A percentile compares a stretch with the other conserved stretches of the same genome.
phyloP scores from a whole-genome alignment of 1,140 invertebrate genomes.

The Maconellicoccus hirsutus region DNA sequence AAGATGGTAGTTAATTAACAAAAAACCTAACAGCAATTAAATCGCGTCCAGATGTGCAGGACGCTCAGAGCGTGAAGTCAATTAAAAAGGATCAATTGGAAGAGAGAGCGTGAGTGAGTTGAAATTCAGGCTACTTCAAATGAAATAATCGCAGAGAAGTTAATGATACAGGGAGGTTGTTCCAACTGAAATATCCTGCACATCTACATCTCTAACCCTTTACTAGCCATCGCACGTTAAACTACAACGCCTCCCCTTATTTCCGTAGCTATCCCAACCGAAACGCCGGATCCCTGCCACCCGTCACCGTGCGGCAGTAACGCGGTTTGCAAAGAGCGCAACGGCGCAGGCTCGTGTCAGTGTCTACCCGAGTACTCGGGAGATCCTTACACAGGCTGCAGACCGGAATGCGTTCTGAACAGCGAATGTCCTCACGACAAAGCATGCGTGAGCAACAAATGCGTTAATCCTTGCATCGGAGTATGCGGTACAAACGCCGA shows the following conservation, averaged over 20 bases:
- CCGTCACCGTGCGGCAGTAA: constrained; percentile 68
- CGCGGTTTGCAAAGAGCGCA: constrained; percentile 55
- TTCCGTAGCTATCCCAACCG: constrained; percentile 25
- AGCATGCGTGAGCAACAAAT: constrained; percentile 57
- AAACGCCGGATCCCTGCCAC: constrained; percentile 45
- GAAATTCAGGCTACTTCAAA: too few species aligned
- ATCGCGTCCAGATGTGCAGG: too few species aligned
- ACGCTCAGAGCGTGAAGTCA: too few species aligned
- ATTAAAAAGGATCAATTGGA: too few species aligned
- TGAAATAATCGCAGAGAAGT: too few species aligned
- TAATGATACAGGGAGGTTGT: too few species aligned
- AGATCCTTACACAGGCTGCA: constrained; percentile 56
- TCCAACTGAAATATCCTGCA: too few species aligned
- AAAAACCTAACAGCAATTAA: too few species aligned
- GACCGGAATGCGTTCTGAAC: constrained; percentile 52
- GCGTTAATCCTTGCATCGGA: constrained; percentile 54
- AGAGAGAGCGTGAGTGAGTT: too few species aligned
- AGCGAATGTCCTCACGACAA: constrained; percentile 56
- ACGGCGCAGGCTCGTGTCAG: constrained; percentile 53
- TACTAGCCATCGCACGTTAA: too few species aligned
- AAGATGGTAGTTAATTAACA: too few species aligned
- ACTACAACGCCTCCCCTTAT: background rate
- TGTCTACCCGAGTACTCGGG: constrained; percentile 69
- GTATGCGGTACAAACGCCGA: constrained; percentile 57
- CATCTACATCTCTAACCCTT: too few species aligned